phyloP scores from a whole-genome alignment of 2,888 invertebrate genomes.

The Cephalotes varians region DNA sequence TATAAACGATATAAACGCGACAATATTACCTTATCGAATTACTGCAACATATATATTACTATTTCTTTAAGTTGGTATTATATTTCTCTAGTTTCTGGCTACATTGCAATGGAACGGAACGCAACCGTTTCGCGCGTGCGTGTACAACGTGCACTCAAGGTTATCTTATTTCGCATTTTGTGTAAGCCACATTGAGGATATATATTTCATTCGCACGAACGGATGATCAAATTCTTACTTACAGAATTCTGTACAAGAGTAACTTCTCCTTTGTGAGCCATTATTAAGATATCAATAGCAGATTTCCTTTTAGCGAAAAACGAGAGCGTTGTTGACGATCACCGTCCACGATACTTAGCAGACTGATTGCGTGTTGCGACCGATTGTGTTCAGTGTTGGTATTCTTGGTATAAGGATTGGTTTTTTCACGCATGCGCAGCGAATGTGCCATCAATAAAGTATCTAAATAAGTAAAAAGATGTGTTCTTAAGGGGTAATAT shows the following conservation, averaged over 20 bases:
- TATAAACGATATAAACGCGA: not conserved
- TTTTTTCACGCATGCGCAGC: too few relatives aligned
- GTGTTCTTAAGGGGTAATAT: too few relatives aligned
- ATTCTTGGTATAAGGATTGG: too few relatives aligned
- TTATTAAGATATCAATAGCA: constrained; percentile 14
- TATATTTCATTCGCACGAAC: not conserved
- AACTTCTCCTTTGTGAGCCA: constrained; percentile 49
- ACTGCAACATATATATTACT: not conserved
- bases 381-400: constrained; percentile 16
- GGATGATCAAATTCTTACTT: constrained; percentile 46
- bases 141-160: not conserved
- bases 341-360: constrained; percentile 36
- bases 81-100: not conserved
- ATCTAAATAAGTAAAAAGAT: too few relatives aligned
- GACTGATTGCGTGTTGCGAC: too few relatives aligned
- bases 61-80: not conserved
- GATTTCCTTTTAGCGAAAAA: not conserved
- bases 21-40: not conserved
- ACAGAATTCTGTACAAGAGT: constrained; percentile 53
- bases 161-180: constrained; percentile 12
- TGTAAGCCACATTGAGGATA: not conserved
- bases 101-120: not conserved
- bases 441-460: too few relatives aligned
- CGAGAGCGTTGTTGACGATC: not conserved
- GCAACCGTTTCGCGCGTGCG: not conserved